phyloP scores from a whole-genome alignment of 2,113 vertebrate species.

The Polyodon spathula region DNA sequence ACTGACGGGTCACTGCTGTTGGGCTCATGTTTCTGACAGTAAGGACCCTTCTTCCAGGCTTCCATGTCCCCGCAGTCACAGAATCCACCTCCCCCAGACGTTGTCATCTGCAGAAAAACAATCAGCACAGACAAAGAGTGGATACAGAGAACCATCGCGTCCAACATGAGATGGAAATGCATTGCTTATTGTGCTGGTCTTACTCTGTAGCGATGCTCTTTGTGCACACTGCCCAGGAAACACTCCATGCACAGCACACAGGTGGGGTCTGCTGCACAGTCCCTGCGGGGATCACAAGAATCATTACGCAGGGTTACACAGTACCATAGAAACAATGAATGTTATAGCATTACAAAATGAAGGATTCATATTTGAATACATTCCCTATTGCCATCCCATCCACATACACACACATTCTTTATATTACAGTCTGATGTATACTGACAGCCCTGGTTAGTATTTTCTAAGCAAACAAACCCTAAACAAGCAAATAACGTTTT shows the following conservation, averaged over 20 bases:
- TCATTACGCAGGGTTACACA: too few species aligned
- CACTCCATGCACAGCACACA: slow-evolving; percentile 98
- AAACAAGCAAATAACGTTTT: too few species aligned
- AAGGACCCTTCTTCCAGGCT: slow-evolving; percentile 92
- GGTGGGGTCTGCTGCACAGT: slow-evolving; percentile 92
- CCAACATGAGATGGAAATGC: too few species aligned
- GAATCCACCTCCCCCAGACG: slow-evolving; percentile 90
- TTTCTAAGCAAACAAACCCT: too few species aligned
- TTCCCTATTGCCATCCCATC: too few species aligned
- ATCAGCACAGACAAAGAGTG: not conserved
- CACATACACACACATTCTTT: too few species aligned
- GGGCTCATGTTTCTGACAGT: slow-evolving; percentile 82
- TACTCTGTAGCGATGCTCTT: slow-evolving; percentile 92
- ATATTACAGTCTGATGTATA: too few species aligned
- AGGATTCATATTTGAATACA: too few species aligned
- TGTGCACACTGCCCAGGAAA: slow-evolving; percentile 88
- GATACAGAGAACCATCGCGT: too few species aligned
- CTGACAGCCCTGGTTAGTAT: too few species aligned
- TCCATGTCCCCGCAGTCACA: slow-evolving; percentile 96
- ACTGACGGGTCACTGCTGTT: slow-evolving; percentile 48
- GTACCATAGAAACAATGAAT: too few species aligned
- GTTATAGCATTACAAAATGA: slow-evolving; percentile 15
- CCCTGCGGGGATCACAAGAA: slow-evolving; percentile 48
- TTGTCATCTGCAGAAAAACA: slow-evolving; percentile 76
- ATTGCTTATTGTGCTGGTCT: slow-evolving; percentile 25